Base-by-base conservation (phyloP, 1,140 invertebrate genomes). In the Anastrepha obliqua region DNA sequence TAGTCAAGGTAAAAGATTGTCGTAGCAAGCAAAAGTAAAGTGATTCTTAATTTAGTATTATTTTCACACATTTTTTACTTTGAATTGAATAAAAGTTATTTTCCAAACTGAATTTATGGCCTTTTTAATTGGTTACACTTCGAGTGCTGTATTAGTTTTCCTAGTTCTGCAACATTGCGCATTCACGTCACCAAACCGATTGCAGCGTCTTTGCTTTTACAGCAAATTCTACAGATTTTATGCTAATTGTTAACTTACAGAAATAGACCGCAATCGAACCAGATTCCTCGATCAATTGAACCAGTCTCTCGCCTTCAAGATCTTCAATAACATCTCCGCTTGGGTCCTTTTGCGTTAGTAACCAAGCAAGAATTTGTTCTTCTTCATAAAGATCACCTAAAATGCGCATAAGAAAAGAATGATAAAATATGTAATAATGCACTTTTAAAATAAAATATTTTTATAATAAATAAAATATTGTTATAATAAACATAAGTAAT, bases 311-410 rank as follows among this genome's bases (percentile, higher is more conserved):
- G 74, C 97, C 97, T 93, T 98, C 97, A 15, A 98, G 94, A 89
- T 97, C 97, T 94, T 98, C 98, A 90, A 99, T 99, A 67, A 98
- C 95, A 91, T 98, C 97, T 85, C 97, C 97, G 64, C 97, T 96
- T 85, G 97, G 97, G 94, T 98, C 97, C 92, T 98, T 98, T 93
- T 98, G 97, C 62, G 97, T 97, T 89, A 98, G 93, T 44, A 99
- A 94, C 98, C 98, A 99, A 92, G 96, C 97, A 2, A 98, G 94
- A 89, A 98, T 96, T 91, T 97, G 96, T 89, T 98, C 96, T 94
- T 98, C 97, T 92, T 98, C 97, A 91, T 97, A 98, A 67, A 98
- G 93, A 93, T 98, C 97, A 89, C 98, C 97, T 97, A 90, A 13
- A 90, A 93, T 89, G n/a, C 29, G 13, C 2, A 60, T 8, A 9